These are phyloP conservation scores for Caerostris darwini DNA, from an alignment of 1,140 invertebrate species.

Conservation along the genomic window DNA sequence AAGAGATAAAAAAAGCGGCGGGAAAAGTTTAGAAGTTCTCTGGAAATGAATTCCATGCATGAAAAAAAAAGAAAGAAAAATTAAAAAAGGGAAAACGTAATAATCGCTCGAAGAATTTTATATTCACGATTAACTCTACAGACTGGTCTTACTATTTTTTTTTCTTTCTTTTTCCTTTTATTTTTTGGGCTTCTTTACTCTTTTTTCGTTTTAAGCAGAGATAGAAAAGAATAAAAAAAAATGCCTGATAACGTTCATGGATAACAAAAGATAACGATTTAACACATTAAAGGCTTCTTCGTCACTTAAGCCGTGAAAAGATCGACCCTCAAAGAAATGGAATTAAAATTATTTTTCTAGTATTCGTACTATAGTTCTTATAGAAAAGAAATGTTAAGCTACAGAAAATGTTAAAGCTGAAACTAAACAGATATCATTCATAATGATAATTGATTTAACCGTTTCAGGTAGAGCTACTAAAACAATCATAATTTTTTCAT, in stretches of 20 bases:
- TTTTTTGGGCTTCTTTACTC: background rate
- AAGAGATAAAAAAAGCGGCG: background rate
- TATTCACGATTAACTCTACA: constrained; percentile 30
- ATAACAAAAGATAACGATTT: constrained; percentile 49
- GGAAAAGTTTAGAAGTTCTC: background rate
- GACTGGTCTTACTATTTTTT: background rate
- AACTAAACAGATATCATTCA: too few species aligned
- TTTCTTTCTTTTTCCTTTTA: background rate
- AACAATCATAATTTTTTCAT: too few species aligned
- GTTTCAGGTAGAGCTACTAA: too few species aligned
- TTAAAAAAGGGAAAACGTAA: background rate
- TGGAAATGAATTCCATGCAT: constrained; percentile 48
- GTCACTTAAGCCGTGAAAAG: constrained; percentile 8
- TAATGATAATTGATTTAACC: too few species aligned
- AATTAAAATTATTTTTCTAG: background rate
- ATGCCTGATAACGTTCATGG: constrained; percentile 27
- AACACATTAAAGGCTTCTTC: background rate
- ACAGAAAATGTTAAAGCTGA: too few species aligned
- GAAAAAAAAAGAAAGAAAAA: background rate
- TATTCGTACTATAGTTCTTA: too few species aligned
- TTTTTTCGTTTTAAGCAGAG: background rate
- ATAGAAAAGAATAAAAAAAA: background rate
- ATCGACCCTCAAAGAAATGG: background rate
- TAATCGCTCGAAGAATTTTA: constrained; percentile 58
- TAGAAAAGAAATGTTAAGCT: too few species aligned